Evolutionary conservation across 2,113 vertebrate genomes (phyloP).

Genomic region (Halcyon senegalensis): DNA sequence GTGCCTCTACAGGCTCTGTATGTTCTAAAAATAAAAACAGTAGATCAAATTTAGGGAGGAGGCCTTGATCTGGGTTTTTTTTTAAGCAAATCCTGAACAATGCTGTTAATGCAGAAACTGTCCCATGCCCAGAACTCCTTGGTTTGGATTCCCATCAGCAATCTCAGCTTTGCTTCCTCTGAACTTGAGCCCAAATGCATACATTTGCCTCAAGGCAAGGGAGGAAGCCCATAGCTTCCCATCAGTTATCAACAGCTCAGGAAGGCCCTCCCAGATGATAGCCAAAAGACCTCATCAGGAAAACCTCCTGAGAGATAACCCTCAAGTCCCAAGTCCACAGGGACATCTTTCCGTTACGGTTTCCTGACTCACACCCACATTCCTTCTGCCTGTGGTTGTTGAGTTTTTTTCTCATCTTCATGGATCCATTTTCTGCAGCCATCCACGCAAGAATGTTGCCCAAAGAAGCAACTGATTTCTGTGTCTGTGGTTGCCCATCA

Average conservation of each 20-base stretch:
- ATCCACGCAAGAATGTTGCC: background rate
- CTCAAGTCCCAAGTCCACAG: background rate
- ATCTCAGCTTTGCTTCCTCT: conserved; percentile 27
- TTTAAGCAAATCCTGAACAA: background rate
- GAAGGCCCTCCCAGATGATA: conserved; percentile 38
- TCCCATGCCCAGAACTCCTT: background rate
- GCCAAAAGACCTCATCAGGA: conserved; percentile 1
- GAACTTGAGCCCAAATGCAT: background rate
- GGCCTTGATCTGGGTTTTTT: background rate
- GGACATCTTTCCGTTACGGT: background rate
- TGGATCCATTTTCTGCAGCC: background rate
- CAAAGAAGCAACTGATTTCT: background rate
- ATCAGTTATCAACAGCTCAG: conserved; percentile 52
- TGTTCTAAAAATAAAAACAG: conserved; percentile 37
- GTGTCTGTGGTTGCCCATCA: background rate
- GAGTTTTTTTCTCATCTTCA: background rate
- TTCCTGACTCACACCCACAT: background rate
- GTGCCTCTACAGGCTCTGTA: background rate
- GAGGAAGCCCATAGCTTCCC: conserved; percentile 33
- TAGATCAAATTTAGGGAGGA: conserved; percentile 24
- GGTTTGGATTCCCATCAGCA: background rate
- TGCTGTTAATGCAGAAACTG: background rate
- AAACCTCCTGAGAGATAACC: conserved; percentile 56
- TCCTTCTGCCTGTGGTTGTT: background rate
- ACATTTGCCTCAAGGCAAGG: background rate